Evolutionary conservation across 2,888 invertebrate genomes (phyloP).

Genomic region (Dilophus febrilis): DNA sequence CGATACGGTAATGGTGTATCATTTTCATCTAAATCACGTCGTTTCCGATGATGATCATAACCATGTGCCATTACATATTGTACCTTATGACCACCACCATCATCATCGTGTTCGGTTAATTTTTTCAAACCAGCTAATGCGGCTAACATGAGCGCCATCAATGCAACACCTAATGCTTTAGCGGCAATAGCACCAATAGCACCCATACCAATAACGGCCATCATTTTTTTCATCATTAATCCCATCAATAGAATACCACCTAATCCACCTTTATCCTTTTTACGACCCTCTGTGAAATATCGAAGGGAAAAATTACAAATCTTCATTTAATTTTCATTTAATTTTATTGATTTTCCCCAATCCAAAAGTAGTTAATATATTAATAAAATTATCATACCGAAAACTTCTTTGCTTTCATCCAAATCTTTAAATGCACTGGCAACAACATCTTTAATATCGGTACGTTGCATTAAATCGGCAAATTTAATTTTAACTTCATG

Average conservation of each 20-base stretch:
- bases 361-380: no score
- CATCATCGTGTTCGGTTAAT: constrained; percentile 37
- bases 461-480: constrained; percentile 48
- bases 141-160: constrained; percentile 56
- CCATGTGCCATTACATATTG: constrained; percentile 30
- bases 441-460: constrained; percentile 42
- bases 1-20: constrained; percentile 33
- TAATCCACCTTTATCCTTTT: constrained; percentile 41
- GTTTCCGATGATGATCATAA: constrained; percentile 21
- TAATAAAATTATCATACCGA: constrained; percentile 5
- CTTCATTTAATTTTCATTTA: not conserved
- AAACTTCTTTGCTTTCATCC: constrained; percentile 9
- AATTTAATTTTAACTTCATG: constrained; percentile 58
- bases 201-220: constrained; percentile 58
- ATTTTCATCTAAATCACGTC: constrained; percentile 12
- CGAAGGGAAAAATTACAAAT: not conserved
- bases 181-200: constrained; percentile 58
- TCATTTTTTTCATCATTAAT: constrained; percentile 59
- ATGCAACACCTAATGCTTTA: constrained; percentile 57
- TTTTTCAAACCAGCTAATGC: constrained; percentile 60
- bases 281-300: constrained; percentile 37
- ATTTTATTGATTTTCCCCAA: no score
- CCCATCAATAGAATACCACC: constrained; percentile 42
- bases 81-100: constrained; percentile 33
- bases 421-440: constrained; percentile 20